Base-by-base conservation (phyloP, 1,140 invertebrate species). In the Dendrolimus punctatus region DNA sequence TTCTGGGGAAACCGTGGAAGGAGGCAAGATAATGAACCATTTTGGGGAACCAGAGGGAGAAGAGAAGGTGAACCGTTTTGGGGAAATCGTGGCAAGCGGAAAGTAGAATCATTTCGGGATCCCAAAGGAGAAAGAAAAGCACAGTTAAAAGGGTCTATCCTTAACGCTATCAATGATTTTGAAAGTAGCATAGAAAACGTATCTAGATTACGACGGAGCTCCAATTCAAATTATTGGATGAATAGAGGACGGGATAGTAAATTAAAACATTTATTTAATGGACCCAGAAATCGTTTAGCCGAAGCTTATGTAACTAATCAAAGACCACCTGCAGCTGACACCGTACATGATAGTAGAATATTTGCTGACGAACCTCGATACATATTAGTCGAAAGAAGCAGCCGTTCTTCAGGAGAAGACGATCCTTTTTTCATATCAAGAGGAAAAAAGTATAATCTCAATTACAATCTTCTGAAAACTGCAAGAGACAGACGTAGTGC, bases 401-500 rank as follows among this genome's bases (percentile, higher is more conserved):
- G 80, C 51, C 75, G 83, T 40, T 75, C 79, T 36, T 85, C 81
- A 0, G 64, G 40, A 0, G 83, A 87, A 71, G 73, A 80, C 0
- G 83, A 87, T 54, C 83, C 83, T 6, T 87, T 68, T 51, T 82
- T 64, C 50, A 85, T 85, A 46, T 73, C 83, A 5, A 71, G 83
- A 59, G 83, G 83, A 8, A 86, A 86, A 62, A 86, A 84, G 53
- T 73, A 68, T 51, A 56, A 57, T 44, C 55, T 56, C 1, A 61
- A 70, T 51, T 53, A 58, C 7, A 62, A 71, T 38, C 50, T 72
- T 6, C 40, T 53, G 2, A 68, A 79, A 60, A 60, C 64, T 9
- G 52, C 57, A 6, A 69, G 81, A 53, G 79, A 67, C 44, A 60
- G 83, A 55, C 80, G 83, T 2, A 79, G 80, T 39, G 73, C 74